These are phyloP conservation scores for Chrysomallon squamiferum DNA, from an alignment of 1,140 invertebrate genomes.

Conservation along the genomic window DNA sequence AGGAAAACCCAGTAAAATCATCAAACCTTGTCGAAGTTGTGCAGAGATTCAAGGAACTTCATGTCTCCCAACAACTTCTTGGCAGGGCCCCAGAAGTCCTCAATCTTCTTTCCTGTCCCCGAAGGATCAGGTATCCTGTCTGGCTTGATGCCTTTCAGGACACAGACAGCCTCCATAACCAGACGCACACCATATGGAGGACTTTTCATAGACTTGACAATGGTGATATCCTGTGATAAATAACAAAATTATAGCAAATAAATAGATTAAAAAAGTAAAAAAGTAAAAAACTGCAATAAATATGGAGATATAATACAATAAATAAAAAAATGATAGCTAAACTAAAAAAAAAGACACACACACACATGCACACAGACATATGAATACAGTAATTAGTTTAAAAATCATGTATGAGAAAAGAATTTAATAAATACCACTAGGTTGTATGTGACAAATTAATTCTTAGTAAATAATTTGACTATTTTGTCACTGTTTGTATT, in stretches of 20 bases:
- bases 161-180: constrained; percentile 64
- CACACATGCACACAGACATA: too few species aligned
- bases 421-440: too few species aligned
- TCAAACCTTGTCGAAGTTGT: constrained; percentile 59
- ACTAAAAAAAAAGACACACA: too few species aligned
- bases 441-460: too few species aligned
- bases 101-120: constrained; percentile 64
- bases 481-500: too few species aligned
- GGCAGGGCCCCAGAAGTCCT: constrained; percentile 64
- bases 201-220: constrained; percentile 63
- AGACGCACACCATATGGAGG: constrained; percentile 60
- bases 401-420: too few species aligned
- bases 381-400: too few species aligned
- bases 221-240: constrained; percentile 56
- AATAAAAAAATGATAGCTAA: neutral
- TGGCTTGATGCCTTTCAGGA: constrained; percentile 62
- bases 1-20: too few species aligned
- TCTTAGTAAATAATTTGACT: too few species aligned
- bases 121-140: constrained; percentile 61
- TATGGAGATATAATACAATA: neutral
- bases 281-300: neutral
- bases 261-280: too few species aligned
- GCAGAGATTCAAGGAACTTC: constrained; percentile 63
- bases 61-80: constrained; percentile 64
- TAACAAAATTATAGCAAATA: neutral